These are phyloP conservation scores for Bombus waltoni DNA, from an alignment of 1,140 invertebrate genomes.

Conservation along the genomic window DNA sequence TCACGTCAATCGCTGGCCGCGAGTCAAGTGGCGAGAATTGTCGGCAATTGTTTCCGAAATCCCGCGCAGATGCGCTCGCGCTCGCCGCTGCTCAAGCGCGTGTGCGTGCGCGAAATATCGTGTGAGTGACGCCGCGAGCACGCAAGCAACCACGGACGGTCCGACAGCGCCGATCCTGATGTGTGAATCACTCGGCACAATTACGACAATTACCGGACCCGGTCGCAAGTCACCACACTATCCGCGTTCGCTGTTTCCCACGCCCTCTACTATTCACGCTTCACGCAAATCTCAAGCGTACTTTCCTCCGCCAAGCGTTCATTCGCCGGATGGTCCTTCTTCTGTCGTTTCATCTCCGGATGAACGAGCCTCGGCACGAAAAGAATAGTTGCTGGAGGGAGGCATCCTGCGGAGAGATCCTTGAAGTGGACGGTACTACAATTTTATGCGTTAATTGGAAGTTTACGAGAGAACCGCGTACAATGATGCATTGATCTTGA, in stretches of 20 bases:
- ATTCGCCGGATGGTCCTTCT: not conserved
- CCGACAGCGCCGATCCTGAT: constrained; percentile 75
- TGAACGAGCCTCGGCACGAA: not conserved
- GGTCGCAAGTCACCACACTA: constrained; percentile 77
- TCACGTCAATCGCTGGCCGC: constrained; percentile 82
- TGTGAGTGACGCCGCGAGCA: constrained; percentile 25
- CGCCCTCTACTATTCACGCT: constrained; percentile 81
- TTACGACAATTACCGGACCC: constrained; percentile 81
- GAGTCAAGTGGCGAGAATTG: constrained; percentile 83
- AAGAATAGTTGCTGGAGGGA: not conserved
- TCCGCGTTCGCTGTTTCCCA: constrained; percentile 79
- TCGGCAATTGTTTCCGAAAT: constrained; percentile 84
- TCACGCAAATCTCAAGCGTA: constrained; percentile 80
- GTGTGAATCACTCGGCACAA: constrained; percentile 84
- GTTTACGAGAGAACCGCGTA: constrained; percentile 12
- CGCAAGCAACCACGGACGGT: constrained; percentile 51
- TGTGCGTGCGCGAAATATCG: constrained; percentile 61
- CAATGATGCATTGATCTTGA: not conserved
- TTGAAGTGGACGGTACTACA: not conserved
- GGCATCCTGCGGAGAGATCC: not conserved
- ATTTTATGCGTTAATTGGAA: constrained; percentile 6
- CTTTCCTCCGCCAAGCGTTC: constrained; percentile 30
- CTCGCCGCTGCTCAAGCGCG: constrained; percentile 38
- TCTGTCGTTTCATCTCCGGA: not conserved
- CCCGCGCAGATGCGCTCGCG: constrained; percentile 80